phyloP scores from a whole-genome alignment of 2,888 invertebrate species.

The Aporophyla lueneburgensis region DNA sequence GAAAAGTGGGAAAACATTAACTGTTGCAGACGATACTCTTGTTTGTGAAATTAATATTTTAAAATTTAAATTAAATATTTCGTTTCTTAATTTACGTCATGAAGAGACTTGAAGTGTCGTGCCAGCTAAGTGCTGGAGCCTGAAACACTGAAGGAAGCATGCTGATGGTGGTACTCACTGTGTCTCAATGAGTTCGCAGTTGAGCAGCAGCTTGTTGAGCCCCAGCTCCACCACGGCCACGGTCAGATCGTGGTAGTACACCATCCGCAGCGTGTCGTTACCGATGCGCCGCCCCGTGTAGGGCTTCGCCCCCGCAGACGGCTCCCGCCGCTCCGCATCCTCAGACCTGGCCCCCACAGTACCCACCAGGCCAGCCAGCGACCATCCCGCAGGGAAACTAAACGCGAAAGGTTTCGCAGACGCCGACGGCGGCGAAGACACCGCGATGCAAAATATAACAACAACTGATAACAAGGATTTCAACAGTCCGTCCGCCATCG shows the following conservation, averaged over 20 bases:
- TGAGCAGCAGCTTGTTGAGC: conserved; percentile 92
- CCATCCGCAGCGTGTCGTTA: conserved; percentile 93
- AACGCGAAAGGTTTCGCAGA: conserved; percentile 88
- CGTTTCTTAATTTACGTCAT: not conserved
- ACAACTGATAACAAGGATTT: conserved; percentile 85
- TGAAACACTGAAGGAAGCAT: not conserved
- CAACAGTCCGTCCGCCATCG: conserved; percentile 84
- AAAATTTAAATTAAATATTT: not conserved
- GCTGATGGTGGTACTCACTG: conserved; percentile 92
- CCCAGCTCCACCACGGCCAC: conserved; percentile 96
- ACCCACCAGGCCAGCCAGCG: conserved; percentile 86
- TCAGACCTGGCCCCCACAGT: conserved; percentile 82
- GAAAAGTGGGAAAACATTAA: not conserved
- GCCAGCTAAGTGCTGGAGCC: not conserved
- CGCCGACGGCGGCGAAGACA: conserved; percentile 86
- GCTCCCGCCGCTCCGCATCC: conserved; percentile 78
- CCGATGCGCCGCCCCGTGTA: conserved; percentile 92
- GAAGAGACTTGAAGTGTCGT: not conserved
- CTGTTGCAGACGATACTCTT: not conserved
- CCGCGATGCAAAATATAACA: conserved; percentile 86
- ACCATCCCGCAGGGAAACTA: conserved; percentile 88
- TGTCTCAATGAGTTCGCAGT: conserved; percentile 96
- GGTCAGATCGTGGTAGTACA: conserved; percentile 95
- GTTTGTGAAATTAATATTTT: not conserved
- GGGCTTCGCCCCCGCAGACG: conserved; percentile 88